These are phyloP conservation scores for Unio delphinus DNA, from an alignment of 2,888 invertebrate genomes.

Conservation along the genomic window DNA sequence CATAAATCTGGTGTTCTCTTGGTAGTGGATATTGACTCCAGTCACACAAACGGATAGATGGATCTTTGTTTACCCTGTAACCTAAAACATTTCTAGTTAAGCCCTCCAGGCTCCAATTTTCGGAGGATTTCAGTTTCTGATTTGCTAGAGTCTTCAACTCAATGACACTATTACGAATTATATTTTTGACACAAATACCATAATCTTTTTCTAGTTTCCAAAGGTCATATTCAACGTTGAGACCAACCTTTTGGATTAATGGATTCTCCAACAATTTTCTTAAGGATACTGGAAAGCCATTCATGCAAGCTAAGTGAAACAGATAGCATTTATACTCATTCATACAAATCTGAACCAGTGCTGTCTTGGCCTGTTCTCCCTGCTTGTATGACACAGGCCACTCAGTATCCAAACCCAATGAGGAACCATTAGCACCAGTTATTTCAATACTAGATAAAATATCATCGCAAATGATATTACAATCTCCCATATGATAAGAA, in stretches of 20 bases:
- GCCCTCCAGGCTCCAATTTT: conserved; percentile 61
- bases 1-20: conserved; percentile 51
- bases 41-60: conserved; percentile 44
- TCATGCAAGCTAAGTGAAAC: conserved; percentile 57
- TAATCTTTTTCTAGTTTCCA: conserved; percentile 62
- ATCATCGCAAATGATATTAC: conserved; percentile 56
- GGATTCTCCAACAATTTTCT: conserved; percentile 39
- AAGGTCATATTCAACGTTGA: conserved; percentile 55
- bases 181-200: conserved; percentile 43
- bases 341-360: conserved; percentile 54
- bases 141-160: conserved; percentile 54
- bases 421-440: conserved; percentile 13
- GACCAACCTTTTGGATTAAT: conserved; percentile 49
- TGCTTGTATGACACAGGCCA: conserved; percentile 58
- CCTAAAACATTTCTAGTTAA: conserved; percentile 51
- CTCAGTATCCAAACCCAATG: conserved; percentile 59
- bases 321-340: conserved; percentile 50
- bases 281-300: conserved; percentile 43
- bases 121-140: conserved; percentile 45
- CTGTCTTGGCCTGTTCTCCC: conserved; percentile 48
- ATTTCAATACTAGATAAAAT: conserved; percentile 25
- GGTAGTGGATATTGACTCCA: conserved; percentile 57
- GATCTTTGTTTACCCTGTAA: conserved; percentile 48
- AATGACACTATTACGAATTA: conserved; percentile 39
- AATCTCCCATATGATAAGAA: conserved; percentile 48